These are phyloP conservation scores for Pseudopleuronectes americanus DNA, from an alignment of 2,797 vertebrate genomes.

Conservation along the genomic window DNA sequence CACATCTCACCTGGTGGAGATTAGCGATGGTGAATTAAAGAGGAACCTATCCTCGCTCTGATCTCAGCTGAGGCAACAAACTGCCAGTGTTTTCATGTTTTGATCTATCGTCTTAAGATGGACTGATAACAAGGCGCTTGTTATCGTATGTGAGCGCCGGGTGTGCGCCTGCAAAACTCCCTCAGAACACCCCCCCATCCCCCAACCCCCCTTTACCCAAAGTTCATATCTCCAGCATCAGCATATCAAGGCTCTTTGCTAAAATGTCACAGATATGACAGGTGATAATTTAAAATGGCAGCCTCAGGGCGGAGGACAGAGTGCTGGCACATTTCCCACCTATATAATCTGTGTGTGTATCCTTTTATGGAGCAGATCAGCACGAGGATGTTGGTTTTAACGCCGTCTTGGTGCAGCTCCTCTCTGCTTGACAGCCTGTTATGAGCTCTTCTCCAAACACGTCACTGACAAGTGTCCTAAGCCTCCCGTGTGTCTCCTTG, in stretches of 20 bases:
- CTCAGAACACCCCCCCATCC: slow-evolving; percentile 13
- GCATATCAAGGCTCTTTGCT: slow-evolving; percentile 60
- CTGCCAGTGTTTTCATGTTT: slow-evolving; percentile 65
- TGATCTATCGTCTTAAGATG: slow-evolving; percentile 78
- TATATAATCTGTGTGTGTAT: slow-evolving; percentile 54
- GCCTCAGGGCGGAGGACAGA: slow-evolving; percentile 44
- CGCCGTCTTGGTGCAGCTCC: slow-evolving; percentile 45
- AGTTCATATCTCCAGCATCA: slow-evolving; percentile 64
- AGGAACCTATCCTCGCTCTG: slow-evolving; percentile 69
- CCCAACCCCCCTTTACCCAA: background rate
- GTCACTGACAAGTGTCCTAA: slow-evolving; percentile 68
- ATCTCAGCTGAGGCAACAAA: slow-evolving; percentile 75
- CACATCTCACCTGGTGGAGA: slow-evolving; percentile 53
- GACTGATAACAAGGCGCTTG: slow-evolving; percentile 69
- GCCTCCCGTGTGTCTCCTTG: slow-evolving; percentile 65
- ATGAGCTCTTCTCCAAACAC: slow-evolving; percentile 58
- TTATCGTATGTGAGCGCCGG: slow-evolving; percentile 24
- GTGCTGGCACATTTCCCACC: slow-evolving; percentile 53
- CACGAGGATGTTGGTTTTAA: slow-evolving; percentile 57
- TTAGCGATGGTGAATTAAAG: slow-evolving; percentile 72
- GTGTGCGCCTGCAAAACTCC: slow-evolving; percentile 24
- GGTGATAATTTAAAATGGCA: slow-evolving; percentile 70
- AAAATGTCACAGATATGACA: slow-evolving; percentile 74
- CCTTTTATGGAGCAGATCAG: slow-evolving; percentile 61
- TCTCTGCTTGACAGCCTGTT: slow-evolving; percentile 59